Conservation (phyloP, 2,113 vertebrate genomes). For the Cranoglanis bouderius region DNA sequence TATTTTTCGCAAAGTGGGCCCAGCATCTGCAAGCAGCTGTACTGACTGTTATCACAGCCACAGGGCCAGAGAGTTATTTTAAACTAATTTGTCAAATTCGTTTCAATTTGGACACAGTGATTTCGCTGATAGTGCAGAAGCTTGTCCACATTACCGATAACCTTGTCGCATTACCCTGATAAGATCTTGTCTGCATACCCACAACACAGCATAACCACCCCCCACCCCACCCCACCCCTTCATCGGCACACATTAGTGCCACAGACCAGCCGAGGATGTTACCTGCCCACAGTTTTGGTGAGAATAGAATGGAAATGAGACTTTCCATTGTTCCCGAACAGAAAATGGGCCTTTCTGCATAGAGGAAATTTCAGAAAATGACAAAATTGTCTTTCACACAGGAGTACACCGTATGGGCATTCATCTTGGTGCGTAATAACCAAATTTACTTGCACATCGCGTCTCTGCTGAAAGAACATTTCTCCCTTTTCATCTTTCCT, state of each 20-base stretch:
- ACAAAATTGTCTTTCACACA: conserved; percentile 68
- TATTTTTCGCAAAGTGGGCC: neutral
- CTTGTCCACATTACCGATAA: conserved; percentile 46
- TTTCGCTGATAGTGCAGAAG: conserved; percentile 29
- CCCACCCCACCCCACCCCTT: neutral
- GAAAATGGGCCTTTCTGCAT: conserved; percentile 53
- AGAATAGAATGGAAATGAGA: conserved; percentile 59
- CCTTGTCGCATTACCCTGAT: conserved; percentile 54
- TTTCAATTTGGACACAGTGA: conserved; percentile 35
- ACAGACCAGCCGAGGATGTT: conserved; percentile 29
- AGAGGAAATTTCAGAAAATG: conserved; percentile 58
- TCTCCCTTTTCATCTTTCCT: conserved; percentile 78
- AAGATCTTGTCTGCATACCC: conserved; percentile 46
- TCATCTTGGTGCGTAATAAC: conserved; percentile 75
- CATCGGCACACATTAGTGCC: conserved; percentile 44
- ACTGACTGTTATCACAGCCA: neutral
- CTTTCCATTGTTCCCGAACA: conserved; percentile 62
- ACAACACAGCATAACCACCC: neutral
- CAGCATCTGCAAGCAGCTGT: neutral
- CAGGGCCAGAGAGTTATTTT: conserved; percentile 13
- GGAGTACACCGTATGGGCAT: conserved; percentile 66
- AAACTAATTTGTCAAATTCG: conserved; percentile 45
- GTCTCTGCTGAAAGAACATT: conserved; percentile 76
- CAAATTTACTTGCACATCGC: conserved; percentile 77
- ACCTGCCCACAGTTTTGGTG: conserved; percentile 24